Base-by-base conservation (phyloP, 2,113 vertebrate species). In the Scortum barcoo region DNA sequence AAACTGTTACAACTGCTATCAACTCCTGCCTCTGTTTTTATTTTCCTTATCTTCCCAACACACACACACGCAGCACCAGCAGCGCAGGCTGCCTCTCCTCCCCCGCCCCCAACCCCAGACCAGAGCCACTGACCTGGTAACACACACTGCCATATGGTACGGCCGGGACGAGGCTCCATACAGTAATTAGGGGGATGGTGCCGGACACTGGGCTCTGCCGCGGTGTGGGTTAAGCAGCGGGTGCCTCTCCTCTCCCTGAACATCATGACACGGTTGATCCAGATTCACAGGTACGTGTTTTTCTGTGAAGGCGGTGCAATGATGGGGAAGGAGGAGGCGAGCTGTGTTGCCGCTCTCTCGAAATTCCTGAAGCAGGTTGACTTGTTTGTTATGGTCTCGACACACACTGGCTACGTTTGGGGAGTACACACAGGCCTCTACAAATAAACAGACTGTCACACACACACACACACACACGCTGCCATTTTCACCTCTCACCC, bases 91-190 rank as follows among this genome's bases (percentile, higher is more conserved):
- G 72, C 88, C 69, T 58, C 81, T 46, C 86, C 80, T 62, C 72
- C 75, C 58, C 70, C 71, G 16, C 69, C 67, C 62, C 81, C 76
- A 13, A 54, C 72, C 76, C 22, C 74, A 83, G 86, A 89, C 77
- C 85, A 74, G 84, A 89, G 87, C 77, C 51, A 46, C 56, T 94
- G 91, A 93, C 92, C 94, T 93, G 78, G 24, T 88, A 69, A 74
- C 88, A 72, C 77, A 78, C 83, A 44, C 67, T 60, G 76, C 92
- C 93, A 94, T 94, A 93, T 94, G 93, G 90, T 86, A 50, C 62
- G 28, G 61, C 85, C 76, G 28, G 87, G 87, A 65, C 81, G 14
- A 81, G 74, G 72, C 89, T 80, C 84, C 60, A 62, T 42, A 46
- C 87, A 78, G 88, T 92, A 87, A 91, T 92, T 89, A 90, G 88